Base-by-base conservation (phyloP, 1,140 invertebrate species). In the Zaprionus ghesquierei region DNA sequence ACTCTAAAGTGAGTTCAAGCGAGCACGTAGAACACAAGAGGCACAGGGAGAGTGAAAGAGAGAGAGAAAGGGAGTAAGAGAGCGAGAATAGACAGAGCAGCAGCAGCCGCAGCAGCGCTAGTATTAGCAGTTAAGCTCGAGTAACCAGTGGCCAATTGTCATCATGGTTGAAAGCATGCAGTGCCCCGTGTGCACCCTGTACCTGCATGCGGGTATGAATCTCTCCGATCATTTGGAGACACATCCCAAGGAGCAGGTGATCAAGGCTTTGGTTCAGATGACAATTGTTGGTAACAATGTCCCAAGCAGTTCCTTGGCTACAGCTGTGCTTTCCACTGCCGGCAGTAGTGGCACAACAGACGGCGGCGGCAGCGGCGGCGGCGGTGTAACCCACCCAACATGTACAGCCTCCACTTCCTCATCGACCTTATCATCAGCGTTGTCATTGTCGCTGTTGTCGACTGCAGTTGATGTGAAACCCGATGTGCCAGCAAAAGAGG, bases 181-280 rank as follows among this genome's bases (percentile, higher is more conserved):
- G 84, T 97, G 96, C 92, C 96, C 96, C 23, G 96, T 97, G 50
- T 97, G 96, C 93, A 97, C 96, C 20, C 93, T 97, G 44, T 97
- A 95, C 90, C 93, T 97, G 51, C 94, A 96, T 70, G 95, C 95
- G 92, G 96, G 96, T 29, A 97, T 97, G 92, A 95, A 95, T 59
- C 92, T 97, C 65, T 95, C 96, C 80, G 94, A 94, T 69, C 96
- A 97, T 92, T 93, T 97, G 87, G 94, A 96, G 81, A 97, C 96
- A 6, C 96, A 97, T 93, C 96, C 96, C 22, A 97, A 97, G 90
- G 96, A 97, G 84, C 95, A 96, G 91, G 96, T 97, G 25, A 97
- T 97, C 72, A 95, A 95, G 85, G 96, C 96, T n/a, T 92, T 97
- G 49, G 94, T 95, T 29, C 93, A 94, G 77, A 80, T 93, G 79